Percentiles rank a stretch among this genome's conserved stretches.
These are phyloP conservation scores for Zygaena filipendulae DNA, from an alignment of 2,888 invertebrate genomes.

Conservation along the genomic window DNA sequence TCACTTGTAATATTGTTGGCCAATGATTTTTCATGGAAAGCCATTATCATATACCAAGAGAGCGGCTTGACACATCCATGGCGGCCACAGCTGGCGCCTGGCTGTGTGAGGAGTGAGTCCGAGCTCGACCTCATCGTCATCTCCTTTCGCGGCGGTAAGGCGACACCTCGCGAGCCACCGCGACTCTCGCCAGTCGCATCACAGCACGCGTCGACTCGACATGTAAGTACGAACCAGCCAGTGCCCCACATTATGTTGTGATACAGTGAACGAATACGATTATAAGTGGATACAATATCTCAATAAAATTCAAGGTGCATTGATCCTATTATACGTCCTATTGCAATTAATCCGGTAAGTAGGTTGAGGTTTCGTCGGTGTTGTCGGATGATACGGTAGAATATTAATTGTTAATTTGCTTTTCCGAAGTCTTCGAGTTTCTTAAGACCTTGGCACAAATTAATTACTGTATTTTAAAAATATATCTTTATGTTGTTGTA, in stretches of 20 bases:
- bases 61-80: too few relatives aligned
- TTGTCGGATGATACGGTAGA: constrained; percentile 21
- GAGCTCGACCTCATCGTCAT: too few relatives aligned
- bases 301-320: constrained; percentile 39
- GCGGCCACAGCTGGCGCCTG: too few relatives aligned
- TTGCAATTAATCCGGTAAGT: constrained; percentile 31
- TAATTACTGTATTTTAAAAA: too few relatives aligned
- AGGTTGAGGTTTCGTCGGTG: constrained; percentile 28
- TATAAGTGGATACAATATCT: constrained; percentile 24
- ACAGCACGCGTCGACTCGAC: constrained; percentile 68
- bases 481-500: too few relatives aligned
- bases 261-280: constrained; percentile 33
- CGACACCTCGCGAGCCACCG: constrained; percentile 50
- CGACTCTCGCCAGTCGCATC: constrained; percentile 58
- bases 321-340: constrained; percentile 24
- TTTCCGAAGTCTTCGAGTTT: constrained; percentile 7
- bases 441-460: background rate
- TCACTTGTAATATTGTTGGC: too few relatives aligned
- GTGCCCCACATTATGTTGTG: constrained; percentile 51
- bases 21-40: too few relatives aligned
- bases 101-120: too few relatives aligned
- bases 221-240: constrained; percentile 57
- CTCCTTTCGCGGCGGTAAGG: constrained; percentile 66
- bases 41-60: too few relatives aligned
- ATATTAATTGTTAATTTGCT: background rate